Conservation (phyloP, 92 coral and sea anemone genomes). For the Parazoanthus atlanticus region DNA sequence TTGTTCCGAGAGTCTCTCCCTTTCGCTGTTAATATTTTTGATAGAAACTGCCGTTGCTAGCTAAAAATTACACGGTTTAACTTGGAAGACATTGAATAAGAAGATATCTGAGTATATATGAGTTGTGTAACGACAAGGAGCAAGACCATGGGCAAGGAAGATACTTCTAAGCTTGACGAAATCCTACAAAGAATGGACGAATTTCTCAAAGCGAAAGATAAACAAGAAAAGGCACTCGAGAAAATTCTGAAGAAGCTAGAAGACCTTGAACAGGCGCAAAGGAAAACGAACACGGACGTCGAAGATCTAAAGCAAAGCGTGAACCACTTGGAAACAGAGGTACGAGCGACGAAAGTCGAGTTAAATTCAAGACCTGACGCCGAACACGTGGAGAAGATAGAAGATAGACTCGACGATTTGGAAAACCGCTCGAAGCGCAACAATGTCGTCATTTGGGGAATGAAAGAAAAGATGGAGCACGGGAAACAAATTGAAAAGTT, state of each 20-base stretch:
- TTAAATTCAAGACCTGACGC: not conserved
- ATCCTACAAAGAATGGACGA: constrained; percentile 26
- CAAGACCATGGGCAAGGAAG: too few relatives aligned
- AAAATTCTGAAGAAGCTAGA: constrained; percentile 3
- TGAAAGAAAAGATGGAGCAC: constrained; percentile 14
- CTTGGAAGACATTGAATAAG: too few relatives aligned
- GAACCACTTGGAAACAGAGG: not conserved
- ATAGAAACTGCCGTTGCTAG: too few relatives aligned
- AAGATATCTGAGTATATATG: too few relatives aligned
- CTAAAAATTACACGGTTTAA: too few relatives aligned
- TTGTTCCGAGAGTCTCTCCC: too few relatives aligned
- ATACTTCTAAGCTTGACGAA: not conserved
- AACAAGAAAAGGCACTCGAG: constrained; percentile 4
- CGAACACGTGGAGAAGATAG: constrained; percentile 24
- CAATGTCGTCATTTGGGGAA: constrained; percentile 36
- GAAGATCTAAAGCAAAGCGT: constrained; percentile 9
- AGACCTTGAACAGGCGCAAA: not conserved
- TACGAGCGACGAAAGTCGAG: constrained; percentile 1
- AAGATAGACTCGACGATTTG: not conserved
- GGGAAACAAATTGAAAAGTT: not conserved
- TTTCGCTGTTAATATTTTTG: too few relatives aligned
- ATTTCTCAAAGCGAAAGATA: constrained; percentile 19
- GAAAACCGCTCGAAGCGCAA: constrained; percentile 37
- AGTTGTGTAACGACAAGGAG: too few relatives aligned
- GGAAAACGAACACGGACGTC: constrained; percentile 18